Evolutionary conservation across 2,797 vertebrate species (phyloP).

Genomic region (Myripristis murdjan): DNA sequence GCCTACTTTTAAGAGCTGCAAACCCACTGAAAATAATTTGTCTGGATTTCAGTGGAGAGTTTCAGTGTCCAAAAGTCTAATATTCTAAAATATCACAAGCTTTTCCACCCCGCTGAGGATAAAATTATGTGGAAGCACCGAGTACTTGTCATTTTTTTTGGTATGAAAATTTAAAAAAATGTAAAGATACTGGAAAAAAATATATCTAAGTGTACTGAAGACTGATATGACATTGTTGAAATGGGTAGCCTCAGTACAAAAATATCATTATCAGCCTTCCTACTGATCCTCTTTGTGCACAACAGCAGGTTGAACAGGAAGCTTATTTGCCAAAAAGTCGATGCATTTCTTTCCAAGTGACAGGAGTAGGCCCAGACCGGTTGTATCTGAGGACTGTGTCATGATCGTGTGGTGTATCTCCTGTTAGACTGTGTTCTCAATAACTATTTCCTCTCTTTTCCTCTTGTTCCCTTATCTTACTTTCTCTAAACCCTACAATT

Average conservation of each 20-base stretch:
- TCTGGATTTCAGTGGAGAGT: background rate
- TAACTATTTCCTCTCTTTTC: conserved; percentile 15
- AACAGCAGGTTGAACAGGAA: conserved; percentile 46
- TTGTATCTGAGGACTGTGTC: conserved; percentile 6
- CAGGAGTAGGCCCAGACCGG: conserved; percentile 24
- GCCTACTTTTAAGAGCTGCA: conserved; percentile 10
- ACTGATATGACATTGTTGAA: conserved; percentile 20
- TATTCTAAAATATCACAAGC: conserved; percentile 15
- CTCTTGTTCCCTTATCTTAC: conserved; percentile 5
- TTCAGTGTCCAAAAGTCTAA: conserved; percentile 1
- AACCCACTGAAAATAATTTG: background rate
- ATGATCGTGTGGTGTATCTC: conserved; percentile 10
- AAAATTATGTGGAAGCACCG: too few species aligned
- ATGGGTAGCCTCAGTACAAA: conserved; percentile 23
- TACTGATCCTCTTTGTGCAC: conserved; percentile 24
- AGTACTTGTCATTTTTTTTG: too few species aligned
- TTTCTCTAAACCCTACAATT: conserved; percentile 2
- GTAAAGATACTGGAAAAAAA: background rate
- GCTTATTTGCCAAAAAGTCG: conserved; percentile 37
- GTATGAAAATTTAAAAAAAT: too few species aligned
- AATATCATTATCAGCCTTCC: conserved; percentile 34
- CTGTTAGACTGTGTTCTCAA: conserved; percentile 26
- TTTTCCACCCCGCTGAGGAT: background rate
- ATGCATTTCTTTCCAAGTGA: conserved; percentile 30
- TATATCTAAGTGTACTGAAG: background rate